These are phyloP conservation scores for Ispidina lecontei DNA, from an alignment of 2,797 vertebrate species.

Conservation along the genomic window DNA sequence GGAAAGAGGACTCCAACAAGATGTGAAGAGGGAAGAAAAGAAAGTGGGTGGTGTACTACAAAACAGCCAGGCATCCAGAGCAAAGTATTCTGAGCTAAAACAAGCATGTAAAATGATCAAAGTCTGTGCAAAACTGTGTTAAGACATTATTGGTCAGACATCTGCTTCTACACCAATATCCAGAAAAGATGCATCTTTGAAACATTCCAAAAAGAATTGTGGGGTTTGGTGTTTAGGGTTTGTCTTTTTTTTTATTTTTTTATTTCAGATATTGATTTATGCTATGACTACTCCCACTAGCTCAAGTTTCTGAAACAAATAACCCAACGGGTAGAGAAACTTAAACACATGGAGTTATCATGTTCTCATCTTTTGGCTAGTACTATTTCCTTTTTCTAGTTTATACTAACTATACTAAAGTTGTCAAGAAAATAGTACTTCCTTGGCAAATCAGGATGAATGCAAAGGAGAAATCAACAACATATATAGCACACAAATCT, in stretches of 20 bases:
- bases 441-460: slow-evolving; percentile 35
- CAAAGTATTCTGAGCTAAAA: neutral
- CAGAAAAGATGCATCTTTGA: neutral
- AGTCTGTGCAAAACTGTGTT: neutral
- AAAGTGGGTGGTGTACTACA: neutral
- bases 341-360: slow-evolving; percentile 54
- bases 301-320: slow-evolving; percentile 61
- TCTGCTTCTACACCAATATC: neutral
- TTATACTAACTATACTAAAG: slow-evolving; percentile 1
- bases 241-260: neutral
- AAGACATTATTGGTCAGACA: neutral
- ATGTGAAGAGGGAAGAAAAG: neutral
- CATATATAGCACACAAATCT: neutral
- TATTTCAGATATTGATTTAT: slow-evolving; percentile 48
- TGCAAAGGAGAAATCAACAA: slow-evolving; percentile 26
- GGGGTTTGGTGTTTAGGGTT: neutral
- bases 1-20: neutral
- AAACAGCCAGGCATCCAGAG: neutral
- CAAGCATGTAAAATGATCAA: neutral
- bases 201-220: neutral
- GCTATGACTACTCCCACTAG: neutral
- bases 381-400: slow-evolving; percentile 45
- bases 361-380: slow-evolving; percentile 10
- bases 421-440: slow-evolving; percentile 9
- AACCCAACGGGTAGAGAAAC: slow-evolving; percentile 16